A percentile compares a stretch with the other conserved stretches of the same genome.
Evolutionary conservation across 2,113 vertebrate genomes (phyloP).

Genomic region (Corapipo altera): DNA sequence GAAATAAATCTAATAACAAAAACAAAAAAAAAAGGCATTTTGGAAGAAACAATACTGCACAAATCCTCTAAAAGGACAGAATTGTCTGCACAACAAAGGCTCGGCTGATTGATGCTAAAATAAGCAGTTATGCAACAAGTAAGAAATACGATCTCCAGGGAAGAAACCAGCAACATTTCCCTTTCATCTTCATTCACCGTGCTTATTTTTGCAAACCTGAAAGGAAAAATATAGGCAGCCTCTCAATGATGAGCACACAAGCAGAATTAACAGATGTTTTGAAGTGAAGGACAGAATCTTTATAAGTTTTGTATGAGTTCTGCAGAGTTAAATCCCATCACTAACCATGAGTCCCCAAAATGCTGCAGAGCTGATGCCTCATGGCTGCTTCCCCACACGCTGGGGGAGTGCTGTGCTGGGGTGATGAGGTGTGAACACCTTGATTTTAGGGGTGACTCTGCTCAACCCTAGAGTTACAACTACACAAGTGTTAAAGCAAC

Average conservation of each 20-base stretch:
- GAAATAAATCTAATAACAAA: slow-evolving; percentile 74
- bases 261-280: neutral
- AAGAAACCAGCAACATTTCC: slow-evolving; percentile 36
- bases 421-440: neutral
- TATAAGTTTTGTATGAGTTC: neutral
- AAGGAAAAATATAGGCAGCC: neutral
- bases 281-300: neutral
- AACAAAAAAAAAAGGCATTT: slow-evolving; percentile 39
- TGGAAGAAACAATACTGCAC: slow-evolving; percentile 48
- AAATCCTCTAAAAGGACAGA: slow-evolving; percentile 57
- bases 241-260: neutral
- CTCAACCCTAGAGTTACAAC: neutral
- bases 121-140: slow-evolving; percentile 69
- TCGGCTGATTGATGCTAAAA: slow-evolving; percentile 69
- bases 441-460: neutral
- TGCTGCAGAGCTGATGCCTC: neutral
- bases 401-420: neutral
- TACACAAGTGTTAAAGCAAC: neutral
- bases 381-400: neutral
- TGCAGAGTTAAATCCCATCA: neutral
- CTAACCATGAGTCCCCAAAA: neutral
- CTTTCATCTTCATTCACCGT: slow-evolving; percentile 53
- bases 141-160: slow-evolving; percentile 61
- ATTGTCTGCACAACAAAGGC: slow-evolving; percentile 68
- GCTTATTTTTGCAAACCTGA: slow-evolving; percentile 6